These are phyloP conservation scores for Ciconia maguari DNA, from an alignment of 2,113 vertebrate species.

Conservation along the genomic window DNA sequence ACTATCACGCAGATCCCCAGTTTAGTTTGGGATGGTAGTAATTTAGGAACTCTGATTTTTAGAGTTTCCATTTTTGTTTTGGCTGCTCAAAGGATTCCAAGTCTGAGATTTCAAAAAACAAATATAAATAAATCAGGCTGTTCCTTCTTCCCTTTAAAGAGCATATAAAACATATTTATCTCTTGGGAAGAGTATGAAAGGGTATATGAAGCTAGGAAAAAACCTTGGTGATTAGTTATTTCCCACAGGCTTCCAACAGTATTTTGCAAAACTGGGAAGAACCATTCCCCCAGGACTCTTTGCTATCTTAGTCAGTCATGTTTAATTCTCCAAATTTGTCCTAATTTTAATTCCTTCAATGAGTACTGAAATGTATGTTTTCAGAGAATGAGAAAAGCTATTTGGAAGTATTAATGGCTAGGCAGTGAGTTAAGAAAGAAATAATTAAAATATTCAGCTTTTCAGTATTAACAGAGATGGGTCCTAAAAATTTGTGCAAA, in stretches of 20 bases:
- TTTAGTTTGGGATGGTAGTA: neutral
- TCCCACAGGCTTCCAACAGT: neutral
- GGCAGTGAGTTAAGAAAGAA: neutral
- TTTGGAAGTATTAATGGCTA: neutral
- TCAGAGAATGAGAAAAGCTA: neutral
- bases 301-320: neutral
- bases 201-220: neutral
- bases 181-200: neutral
- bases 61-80: neutral
- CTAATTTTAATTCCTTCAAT: neutral
- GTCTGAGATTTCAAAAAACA: neutral
- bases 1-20: neutral
- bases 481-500: neutral
- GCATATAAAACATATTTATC: neutral
- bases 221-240: neutral
- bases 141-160: neutral
- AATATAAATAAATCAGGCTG: neutral
- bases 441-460: neutral
- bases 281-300: neutral
- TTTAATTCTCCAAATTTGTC: neutral
- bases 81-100: neutral
- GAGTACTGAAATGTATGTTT: neutral
- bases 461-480: neutral
- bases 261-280: neutral
- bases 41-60: neutral